These are phyloP conservation scores for Scopus umbretta DNA, from an alignment of 2,113 vertebrate species.

Conservation along the genomic window DNA sequence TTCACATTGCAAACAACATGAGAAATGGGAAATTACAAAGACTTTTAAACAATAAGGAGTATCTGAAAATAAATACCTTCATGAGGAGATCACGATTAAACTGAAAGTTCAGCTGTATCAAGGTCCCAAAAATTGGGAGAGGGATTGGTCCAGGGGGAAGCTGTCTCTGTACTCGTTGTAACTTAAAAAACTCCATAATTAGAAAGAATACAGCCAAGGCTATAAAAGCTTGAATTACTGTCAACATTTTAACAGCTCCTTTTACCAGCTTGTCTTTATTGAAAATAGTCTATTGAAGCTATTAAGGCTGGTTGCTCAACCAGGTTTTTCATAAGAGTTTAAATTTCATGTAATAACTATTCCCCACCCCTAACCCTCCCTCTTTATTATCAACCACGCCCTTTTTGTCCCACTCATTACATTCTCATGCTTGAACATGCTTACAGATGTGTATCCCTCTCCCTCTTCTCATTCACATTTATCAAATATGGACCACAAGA, in stretches of 20 bases:
- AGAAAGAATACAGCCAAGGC: neutral
- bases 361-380: neutral
- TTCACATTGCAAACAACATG: neutral
- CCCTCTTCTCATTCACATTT: neutral
- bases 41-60: neutral
- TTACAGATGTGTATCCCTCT: neutral
- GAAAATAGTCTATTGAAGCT: neutral
- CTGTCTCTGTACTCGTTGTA: neutral
- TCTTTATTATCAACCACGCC: constrained; percentile 12
- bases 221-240: constrained; percentile 8
- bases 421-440: neutral
- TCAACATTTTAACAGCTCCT: neutral
- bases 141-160: constrained; percentile 65
- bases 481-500: neutral
- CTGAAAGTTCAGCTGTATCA: constrained; percentile 53
- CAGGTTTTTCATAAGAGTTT: neutral
- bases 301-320: neutral
- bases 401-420: neutral
- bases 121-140: constrained; percentile 45
- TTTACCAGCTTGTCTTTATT: neutral
- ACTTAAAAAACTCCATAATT: constrained; percentile 21
- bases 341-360: neutral
- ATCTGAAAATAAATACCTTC: constrained; percentile 55
- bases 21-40: neutral
- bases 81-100: constrained; percentile 45